Base-by-base conservation (phyloP, 2,113 vertebrate genomes). In the Chunga burmeisteri region DNA sequence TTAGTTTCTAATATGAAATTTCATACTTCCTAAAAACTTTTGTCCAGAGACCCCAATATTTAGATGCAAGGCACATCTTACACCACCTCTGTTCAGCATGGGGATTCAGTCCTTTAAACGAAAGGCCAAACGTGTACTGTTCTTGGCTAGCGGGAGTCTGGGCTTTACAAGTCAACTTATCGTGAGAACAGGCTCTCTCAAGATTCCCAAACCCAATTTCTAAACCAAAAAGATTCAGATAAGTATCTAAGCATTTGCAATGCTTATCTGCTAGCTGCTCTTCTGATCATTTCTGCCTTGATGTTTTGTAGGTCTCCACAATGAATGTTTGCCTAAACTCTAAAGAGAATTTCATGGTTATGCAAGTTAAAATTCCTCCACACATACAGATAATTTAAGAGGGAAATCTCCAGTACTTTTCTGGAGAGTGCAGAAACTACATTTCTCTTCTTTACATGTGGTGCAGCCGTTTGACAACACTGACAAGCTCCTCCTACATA, bases 221-320 rank as follows among this genome's bases (percentile, higher is more conserved):
- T 95, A 96, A 93, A 96, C 87, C 74, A 94, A 93, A 96, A 96
- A 71, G 93, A 81, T 55, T 88, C 87, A 96, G 97, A 95, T 96
- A 91, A 93, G 49, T 93, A 97, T 96, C 94, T 94, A 63, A 91
- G 85, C 81, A 97, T 97, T 96, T 97, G 97, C 96, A 96, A 96
- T 96, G 95, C 95, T 97, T 96, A 97, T 97, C 95, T 96, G 71
- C 67, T 86, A 80, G 66, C 50, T 86, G 84, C 27, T 95, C 84
- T 70, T 66, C 83, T 50, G 29, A 18, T 91, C 58, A 5, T 67
- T 86, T 93, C 87, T 96, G 67, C 96, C 96, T 97, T 95, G 86
- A 96, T 93, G 93, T 74, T 91, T 47, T 77, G 46, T 85, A 91
- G 83, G 71, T 9, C 74, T 94, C 59, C 58, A 66, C 71, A 68